These are phyloP conservation scores for Hydrochoerus hydrochaeris DNA, from an alignment of 2,113 vertebrate species.

Conservation along the genomic window DNA sequence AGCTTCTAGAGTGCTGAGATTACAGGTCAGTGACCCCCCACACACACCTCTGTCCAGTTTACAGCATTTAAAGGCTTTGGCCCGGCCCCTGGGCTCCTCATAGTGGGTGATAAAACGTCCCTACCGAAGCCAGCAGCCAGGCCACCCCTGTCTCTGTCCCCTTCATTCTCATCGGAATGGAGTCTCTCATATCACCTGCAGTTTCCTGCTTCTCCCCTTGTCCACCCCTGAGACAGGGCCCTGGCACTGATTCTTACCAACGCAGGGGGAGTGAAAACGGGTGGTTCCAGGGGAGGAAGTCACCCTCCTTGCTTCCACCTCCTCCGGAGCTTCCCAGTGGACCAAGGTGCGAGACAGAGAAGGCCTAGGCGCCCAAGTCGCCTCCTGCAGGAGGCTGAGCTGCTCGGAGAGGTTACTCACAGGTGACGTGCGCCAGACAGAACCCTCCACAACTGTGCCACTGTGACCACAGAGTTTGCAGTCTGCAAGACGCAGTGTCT, in stretches of 20 bases:
- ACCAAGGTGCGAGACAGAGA: background rate
- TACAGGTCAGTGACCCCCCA: background rate
- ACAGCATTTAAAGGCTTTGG: background rate
- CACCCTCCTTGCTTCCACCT: accelerated
- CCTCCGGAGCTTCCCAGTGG: background rate
- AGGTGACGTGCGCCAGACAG: accelerated
- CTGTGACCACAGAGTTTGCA: background rate
- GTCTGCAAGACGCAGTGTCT: background rate
- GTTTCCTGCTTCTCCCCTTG: accelerated
- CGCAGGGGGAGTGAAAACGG: background rate
- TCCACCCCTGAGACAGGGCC: background rate
- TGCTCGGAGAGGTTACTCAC: too few relatives aligned
- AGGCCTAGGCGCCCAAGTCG: background rate
- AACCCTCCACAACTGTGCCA: background rate
- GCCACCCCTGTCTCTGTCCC: background rate
- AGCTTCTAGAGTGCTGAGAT: background rate
- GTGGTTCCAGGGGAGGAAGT: background rate
- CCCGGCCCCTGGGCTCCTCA: background rate
- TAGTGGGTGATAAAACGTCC: accelerated
- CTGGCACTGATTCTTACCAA: too few relatives aligned
- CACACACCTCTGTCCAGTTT: background rate
- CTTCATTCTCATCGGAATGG: accelerated
- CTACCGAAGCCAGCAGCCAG: accelerated
- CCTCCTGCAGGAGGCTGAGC: too few relatives aligned
- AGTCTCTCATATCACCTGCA: accelerated